Percentiles rank a stretch among this genome's conserved stretches.
These are phyloP conservation scores for Nannoperca australis DNA, from an alignment of 2,797 vertebrate genomes.

Conservation along the genomic window DNA sequence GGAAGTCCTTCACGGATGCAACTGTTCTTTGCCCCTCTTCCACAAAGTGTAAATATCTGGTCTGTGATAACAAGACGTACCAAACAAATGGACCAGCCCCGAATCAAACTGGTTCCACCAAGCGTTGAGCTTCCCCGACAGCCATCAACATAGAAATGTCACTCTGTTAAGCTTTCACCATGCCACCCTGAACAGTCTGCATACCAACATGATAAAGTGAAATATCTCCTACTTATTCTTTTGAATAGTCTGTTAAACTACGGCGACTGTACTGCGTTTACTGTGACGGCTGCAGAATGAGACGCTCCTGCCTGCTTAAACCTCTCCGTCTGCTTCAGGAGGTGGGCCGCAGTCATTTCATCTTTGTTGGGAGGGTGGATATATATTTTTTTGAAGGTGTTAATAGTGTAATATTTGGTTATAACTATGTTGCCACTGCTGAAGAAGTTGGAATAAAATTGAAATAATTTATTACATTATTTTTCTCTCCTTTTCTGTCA, in stretches of 20 bases:
- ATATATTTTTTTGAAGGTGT: slow-evolving; percentile 75
- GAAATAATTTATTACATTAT: slow-evolving; percentile 84
- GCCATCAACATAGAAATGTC: neutral
- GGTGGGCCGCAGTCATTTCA: slow-evolving; percentile 44
- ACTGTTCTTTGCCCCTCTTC: neutral
- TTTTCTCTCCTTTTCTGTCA: slow-evolving; percentile 41
- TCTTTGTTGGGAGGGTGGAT: slow-evolving; percentile 35
- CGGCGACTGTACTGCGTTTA: slow-evolving; percentile 10
- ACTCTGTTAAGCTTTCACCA: neutral
- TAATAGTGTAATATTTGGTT: slow-evolving; percentile 71
- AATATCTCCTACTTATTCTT: neutral
- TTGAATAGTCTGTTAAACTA: slow-evolving; percentile 36
- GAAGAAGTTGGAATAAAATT: slow-evolving; percentile 79
- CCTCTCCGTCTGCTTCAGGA: slow-evolving; percentile 31
- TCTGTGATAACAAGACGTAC: neutral
- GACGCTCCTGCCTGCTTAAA: slow-evolving; percentile 25
- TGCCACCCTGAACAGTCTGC: slow-evolving; percentile 13
- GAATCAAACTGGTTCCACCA: neutral
- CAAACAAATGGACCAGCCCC: neutral
- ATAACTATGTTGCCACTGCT: slow-evolving; percentile 59
- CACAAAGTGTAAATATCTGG: slow-evolving; percentile 29
- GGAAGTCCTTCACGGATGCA: slow-evolving; percentile 1
- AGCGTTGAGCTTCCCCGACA: neutral
- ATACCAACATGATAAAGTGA: slow-evolving; percentile 8
- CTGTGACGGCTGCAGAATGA: slow-evolving; percentile 11